Base-by-base conservation (phyloP, 1,140 invertebrate species). In the Neodiprion fabricii region DNA sequence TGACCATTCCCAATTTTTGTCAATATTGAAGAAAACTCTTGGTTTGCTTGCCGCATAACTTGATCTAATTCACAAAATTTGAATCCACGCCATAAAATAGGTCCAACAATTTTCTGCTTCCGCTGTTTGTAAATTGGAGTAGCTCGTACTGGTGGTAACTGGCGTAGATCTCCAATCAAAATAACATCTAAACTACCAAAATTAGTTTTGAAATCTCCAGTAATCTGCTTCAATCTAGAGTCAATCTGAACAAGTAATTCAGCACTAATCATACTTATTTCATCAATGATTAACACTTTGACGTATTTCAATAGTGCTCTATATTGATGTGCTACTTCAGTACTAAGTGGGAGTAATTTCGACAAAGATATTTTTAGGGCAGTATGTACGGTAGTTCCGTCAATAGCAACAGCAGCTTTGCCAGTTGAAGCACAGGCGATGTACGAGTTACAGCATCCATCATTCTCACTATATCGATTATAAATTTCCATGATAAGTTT, bases 211-310 rank as follows among this genome's bases (percentile, higher is more conserved):
- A 76, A 78, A 23, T 66, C 77, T 21, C 79, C 79, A 49, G 80
- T 82, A 53, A 88, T 84, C 81, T 87, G 81, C 72, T 76, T 67
- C 40, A 87, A 72, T 67, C 84, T 67, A 11, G 61, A 70, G 74
- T 85, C 77, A n/a, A 87, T 74, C 23, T 79, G 65, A 23, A 68
- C 11, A 28, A 86, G 76, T 49, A 79, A 77, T 67, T 61, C 77
- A 28, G 74, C 40, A 48, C 83, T 81, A n/a, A 85, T 79, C 85
- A 86, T 85, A 21, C 80, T 83, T 48, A 87, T 80, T 81, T 87
- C 85, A 78, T 87, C 85, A 71, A 87, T 85, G 40, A 87, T 86
- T 28, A 87, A 50, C 40, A 85, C 48, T 80, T 84, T 80, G 17
- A 82, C 67, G 71, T 83, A 53, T 48, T 67, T 74, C 11, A 81